Evolutionary conservation across 2,797 vertebrate genomes (phyloP).

Genomic region (Buphagus erythrorhynchus): DNA sequence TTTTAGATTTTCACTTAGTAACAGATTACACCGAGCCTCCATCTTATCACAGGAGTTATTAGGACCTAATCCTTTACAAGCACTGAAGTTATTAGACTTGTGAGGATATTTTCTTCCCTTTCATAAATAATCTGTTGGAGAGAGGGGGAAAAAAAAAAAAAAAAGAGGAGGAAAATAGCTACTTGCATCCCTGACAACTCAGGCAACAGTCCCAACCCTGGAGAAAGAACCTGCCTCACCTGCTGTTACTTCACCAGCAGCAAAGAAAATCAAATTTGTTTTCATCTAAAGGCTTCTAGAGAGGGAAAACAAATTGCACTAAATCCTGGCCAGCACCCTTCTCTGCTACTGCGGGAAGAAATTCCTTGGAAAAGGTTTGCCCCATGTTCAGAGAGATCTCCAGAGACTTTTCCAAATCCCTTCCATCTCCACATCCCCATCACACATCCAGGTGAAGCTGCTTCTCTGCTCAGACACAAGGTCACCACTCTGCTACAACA

Average conservation of each 20-base stretch:
- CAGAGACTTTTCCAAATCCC: background rate
- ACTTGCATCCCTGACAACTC: background rate
- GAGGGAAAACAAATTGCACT: background rate
- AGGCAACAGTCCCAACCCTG: background rate
- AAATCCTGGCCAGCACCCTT: background rate
- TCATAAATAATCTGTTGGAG: background rate
- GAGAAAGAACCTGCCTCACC: background rate
- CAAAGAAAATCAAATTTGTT: background rate
- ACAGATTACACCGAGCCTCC: slow-evolving; percentile 34
- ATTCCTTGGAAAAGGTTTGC: background rate
- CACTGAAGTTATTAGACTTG: slow-evolving; percentile 34
- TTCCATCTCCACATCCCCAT: accelerated
- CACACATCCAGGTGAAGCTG: background rate
- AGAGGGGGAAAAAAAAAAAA: accelerated
- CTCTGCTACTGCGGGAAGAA: background rate
- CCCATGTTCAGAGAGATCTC: background rate
- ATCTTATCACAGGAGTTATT: slow-evolving; percentile 50
- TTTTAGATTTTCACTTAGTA: slow-evolving; percentile 39
- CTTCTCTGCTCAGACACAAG: background rate
- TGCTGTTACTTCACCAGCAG: background rate
- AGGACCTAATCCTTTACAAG: slow-evolving; percentile 42
- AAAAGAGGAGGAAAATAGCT: background rate
- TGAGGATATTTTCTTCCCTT: slow-evolving; percentile 25
- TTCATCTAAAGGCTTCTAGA: background rate
- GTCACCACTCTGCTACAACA: no score